These are phyloP conservation scores for Entomobrya proxima DNA, from an alignment of 2,888 invertebrate genomes.

Conservation along the genomic window DNA sequence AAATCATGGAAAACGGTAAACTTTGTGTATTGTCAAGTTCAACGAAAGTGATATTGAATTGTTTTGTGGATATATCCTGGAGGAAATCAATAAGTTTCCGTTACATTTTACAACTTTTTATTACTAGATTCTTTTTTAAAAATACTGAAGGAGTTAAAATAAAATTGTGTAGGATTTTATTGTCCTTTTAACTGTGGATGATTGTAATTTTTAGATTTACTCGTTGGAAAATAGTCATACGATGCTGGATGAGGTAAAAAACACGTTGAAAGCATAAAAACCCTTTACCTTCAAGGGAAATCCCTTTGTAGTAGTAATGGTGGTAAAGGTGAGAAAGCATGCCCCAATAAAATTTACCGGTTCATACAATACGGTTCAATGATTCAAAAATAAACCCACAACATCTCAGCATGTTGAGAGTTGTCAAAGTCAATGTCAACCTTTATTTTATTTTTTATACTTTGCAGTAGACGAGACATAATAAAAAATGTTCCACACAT, in stretches of 20 bases:
- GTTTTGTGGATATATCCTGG: neutral
- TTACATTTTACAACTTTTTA: neutral
- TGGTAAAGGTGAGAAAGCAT: slow-evolving; percentile 33
- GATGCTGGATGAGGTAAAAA: neutral
- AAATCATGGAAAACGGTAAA: neutral
- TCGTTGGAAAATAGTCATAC: neutral
- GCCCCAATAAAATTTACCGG: slow-evolving; percentile 56
- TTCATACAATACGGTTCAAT: slow-evolving; percentile 43
- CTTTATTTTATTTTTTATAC: slow-evolving; percentile 5
- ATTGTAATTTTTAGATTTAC: neutral
- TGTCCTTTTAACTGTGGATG: neutral
- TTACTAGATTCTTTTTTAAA: neutral
- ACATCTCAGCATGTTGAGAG: neutral
- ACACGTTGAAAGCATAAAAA: neutral
- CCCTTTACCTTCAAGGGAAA: slow-evolving; percentile 20
- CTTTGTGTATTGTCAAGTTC: slow-evolving; percentile 8
- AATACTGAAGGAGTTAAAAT: slow-evolving; percentile 42
- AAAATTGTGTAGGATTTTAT: neutral
- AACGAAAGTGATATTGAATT: slow-evolving; percentile 31
- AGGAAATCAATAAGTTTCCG: slow-evolving; percentile 19
- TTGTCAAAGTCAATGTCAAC: slow-evolving; percentile 56
- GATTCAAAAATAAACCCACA: slow-evolving; percentile 37
- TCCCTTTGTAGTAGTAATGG: neutral
- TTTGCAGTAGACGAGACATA: neutral
- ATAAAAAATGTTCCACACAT: neutral